phyloP scores from a whole-genome alignment of 2,888 invertebrate genomes.

The Anodontia alba region DNA sequence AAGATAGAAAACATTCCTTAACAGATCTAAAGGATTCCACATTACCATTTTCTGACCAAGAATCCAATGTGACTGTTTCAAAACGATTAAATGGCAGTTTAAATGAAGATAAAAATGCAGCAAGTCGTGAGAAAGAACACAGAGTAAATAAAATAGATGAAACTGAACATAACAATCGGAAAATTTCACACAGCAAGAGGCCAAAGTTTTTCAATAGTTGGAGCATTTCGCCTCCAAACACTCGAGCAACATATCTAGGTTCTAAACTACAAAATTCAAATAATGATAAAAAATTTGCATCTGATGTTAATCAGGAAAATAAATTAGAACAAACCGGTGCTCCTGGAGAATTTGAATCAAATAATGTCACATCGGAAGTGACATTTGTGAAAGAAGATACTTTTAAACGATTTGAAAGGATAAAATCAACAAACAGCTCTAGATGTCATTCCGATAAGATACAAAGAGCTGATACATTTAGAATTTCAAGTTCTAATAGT shows the following conservation, averaged over 20 bases:
- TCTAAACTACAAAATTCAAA: not conserved
- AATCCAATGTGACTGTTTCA: no score
- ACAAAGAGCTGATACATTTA: not conserved
- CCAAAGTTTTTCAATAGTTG: not conserved
- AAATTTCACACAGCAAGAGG: not conserved
- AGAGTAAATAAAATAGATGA: no score
- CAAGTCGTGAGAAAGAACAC: no score
- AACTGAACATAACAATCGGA: no score
- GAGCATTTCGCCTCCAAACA: not conserved
- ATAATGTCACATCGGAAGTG: conserved; percentile 5
- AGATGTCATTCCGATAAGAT: conserved; percentile 32
- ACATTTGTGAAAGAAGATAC: conserved; percentile 45
- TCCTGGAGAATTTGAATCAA: not conserved
- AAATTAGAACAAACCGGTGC: no score
- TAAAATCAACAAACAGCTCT: conserved; percentile 32
- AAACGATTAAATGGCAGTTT: no score
- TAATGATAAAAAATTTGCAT: not conserved
- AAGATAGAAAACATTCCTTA: no score
- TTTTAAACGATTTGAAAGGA: conserved; percentile 22
- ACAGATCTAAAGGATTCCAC: no score
- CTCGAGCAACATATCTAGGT: not conserved
- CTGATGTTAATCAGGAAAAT: not conserved
- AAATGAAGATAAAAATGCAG: no score
- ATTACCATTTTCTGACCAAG: no score
- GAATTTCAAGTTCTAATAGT: not conserved